Evolutionary conservation across 2,888 invertebrate genomes (phyloP).

Genomic region (Rotaria socialis): DNA sequence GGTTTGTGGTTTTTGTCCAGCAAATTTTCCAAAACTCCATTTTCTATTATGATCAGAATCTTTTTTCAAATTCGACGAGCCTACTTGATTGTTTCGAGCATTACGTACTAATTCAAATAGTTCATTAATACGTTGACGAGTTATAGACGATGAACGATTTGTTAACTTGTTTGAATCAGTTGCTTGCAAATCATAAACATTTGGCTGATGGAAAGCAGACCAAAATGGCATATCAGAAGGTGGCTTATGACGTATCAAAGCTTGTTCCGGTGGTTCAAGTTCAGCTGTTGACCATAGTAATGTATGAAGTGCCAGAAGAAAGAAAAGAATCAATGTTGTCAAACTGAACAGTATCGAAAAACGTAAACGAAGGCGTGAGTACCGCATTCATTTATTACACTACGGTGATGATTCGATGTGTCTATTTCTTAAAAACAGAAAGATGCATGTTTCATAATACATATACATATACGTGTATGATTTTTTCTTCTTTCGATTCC

Average conservation of each 20-base stretch:
- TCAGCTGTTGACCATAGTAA: background rate
- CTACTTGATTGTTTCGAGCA: background rate
- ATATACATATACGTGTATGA: background rate
- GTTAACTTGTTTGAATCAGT: background rate
- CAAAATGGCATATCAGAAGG: too few relatives aligned
- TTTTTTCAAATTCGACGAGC: too few relatives aligned
- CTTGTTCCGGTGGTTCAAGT: background rate
- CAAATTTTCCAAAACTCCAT: background rate
- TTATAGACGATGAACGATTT: background rate
- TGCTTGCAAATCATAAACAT: background rate
- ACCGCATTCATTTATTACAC: conserved; percentile 26
- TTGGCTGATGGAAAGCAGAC: background rate
- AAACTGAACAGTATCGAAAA: background rate
- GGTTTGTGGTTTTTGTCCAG: too few relatives aligned
- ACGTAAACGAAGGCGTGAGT: background rate
- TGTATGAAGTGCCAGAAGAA: background rate
- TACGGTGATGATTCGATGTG: background rate
- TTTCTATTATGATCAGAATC: background rate
- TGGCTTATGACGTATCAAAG: background rate
- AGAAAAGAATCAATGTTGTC: background rate
- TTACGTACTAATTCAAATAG: background rate
- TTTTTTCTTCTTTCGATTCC: too few relatives aligned
- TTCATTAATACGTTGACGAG: background rate
- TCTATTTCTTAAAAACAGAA: background rate
- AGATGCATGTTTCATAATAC: background rate